A percentile compares a stretch with the other conserved stretches of the same genome.
Conservation (phyloP, 2,888 invertebrate genomes). For the Mythimna ferrago region DNA sequence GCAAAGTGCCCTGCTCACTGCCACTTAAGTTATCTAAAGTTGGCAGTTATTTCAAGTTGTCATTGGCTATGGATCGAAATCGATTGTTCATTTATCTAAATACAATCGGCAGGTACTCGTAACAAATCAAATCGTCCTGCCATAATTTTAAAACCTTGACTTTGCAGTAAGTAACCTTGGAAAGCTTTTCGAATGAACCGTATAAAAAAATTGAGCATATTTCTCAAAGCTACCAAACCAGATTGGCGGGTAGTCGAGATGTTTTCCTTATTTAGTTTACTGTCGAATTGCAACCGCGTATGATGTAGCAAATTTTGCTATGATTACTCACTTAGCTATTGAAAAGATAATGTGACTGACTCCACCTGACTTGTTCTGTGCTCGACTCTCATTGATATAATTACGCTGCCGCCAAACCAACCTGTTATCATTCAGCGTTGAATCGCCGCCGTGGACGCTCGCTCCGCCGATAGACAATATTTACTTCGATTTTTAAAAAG, state of each 20-base stretch:
- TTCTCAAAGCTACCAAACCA: slow-evolving; percentile 31
- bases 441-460: slow-evolving; percentile 71
- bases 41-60: too few relatives aligned
- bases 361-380: slow-evolving; percentile 59
- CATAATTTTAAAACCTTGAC: background rate
- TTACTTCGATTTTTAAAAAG: slow-evolving; percentile 60
- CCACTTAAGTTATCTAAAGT: too few relatives aligned
- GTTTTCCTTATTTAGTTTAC: slow-evolving; percentile 23
- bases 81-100: background rate
- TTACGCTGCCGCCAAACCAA: slow-evolving; percentile 66
- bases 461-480: slow-evolving; percentile 63
- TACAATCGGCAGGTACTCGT: background rate
- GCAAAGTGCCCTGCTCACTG: too few relatives aligned
- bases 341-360: slow-evolving; percentile 59
- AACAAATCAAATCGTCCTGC: background rate
- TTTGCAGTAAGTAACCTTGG: slow-evolving; percentile 8
- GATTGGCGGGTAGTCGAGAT: slow-evolving; percentile 11
- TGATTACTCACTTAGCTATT: slow-evolving; percentile 48
- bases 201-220: slow-evolving; percentile 27
- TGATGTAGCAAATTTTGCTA: slow-evolving; percentile 56
- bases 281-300: slow-evolving; percentile 46
- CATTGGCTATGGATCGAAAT: background rate
- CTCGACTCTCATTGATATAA: slow-evolving; percentile 66
- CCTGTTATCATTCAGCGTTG: slow-evolving; percentile 80
- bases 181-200: slow-evolving; percentile 11